Percentiles rank a stretch among this genome's conserved stretches.
Conservation (phyloP, 2,113 vertebrate species). For the Mesitornis unicolor region DNA sequence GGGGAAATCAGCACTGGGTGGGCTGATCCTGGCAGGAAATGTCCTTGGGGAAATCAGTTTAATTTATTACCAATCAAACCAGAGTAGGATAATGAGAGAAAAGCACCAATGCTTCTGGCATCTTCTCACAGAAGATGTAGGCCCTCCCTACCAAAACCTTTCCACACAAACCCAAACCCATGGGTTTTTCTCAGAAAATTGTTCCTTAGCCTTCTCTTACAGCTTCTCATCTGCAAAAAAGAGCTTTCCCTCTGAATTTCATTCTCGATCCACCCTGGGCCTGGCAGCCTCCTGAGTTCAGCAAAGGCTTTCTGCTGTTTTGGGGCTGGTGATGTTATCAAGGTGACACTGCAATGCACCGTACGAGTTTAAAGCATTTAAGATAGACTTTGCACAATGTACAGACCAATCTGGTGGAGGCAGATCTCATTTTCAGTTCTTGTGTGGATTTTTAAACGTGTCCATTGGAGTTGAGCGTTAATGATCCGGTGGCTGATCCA, state of each 20-base stretch:
- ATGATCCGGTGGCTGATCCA: conserved; percentile 20
- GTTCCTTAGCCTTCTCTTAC: neutral
- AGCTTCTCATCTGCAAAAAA: neutral
- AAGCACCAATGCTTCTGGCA: too few relatives aligned
- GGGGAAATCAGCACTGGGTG: too few relatives aligned
- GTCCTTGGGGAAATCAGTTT: too few relatives aligned
- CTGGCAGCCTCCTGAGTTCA: neutral
- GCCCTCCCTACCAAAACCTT: too few relatives aligned
- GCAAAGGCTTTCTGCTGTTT: neutral
- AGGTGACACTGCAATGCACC: neutral
- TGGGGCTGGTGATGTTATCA: too few relatives aligned
- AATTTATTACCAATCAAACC: too few relatives aligned
- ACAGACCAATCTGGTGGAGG: neutral
- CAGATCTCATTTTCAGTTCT: neutral
- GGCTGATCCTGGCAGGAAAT: too few relatives aligned
- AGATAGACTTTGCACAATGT: neutral
- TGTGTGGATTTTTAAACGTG: conserved; percentile 12
- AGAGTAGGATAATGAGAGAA: too few relatives aligned
- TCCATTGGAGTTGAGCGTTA: neutral
- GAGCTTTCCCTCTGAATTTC: neutral
- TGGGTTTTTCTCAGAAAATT: neutral
- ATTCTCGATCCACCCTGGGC: neutral
- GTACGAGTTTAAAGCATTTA: neutral
- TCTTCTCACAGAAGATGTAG: too few relatives aligned
- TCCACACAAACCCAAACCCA: too few relatives aligned